phyloP scores from a whole-genome alignment of 2,888 invertebrate species.

The Sisyra nigra region DNA sequence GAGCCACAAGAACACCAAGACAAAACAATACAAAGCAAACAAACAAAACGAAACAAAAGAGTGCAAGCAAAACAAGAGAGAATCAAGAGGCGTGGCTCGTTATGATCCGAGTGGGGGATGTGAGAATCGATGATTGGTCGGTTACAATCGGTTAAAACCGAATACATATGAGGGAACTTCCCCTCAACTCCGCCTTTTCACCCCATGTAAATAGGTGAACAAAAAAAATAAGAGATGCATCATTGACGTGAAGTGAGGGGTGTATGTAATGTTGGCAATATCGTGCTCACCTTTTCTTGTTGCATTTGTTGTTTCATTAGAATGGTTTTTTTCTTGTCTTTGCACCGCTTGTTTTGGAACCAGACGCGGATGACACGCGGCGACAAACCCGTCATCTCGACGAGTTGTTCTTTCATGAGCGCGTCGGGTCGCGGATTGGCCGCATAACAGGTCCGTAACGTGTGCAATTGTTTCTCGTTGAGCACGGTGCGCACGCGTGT shows the following conservation, averaged over 20 bases:
- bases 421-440: slow-evolving; percentile 98
- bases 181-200: no score
- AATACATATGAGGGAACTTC: no score
- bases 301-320: slow-evolving; percentile 96
- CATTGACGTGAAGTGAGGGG: no score
- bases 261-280: slow-evolving; percentile 17
- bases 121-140: no score
- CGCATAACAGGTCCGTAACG: slow-evolving; percentile 91
- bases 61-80: no score
- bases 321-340: slow-evolving; percentile 94
- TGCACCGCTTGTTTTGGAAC: slow-evolving; percentile 98
- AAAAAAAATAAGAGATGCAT: no score
- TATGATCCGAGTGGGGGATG: no score
- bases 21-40: background rate
- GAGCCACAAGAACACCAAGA: background rate
- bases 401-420: slow-evolving; percentile 97
- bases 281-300: slow-evolving; percentile 83
- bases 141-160: no score
- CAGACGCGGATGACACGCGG: slow-evolving; percentile 97
- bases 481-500: slow-evolving; percentile 97
- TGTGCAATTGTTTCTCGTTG: slow-evolving; percentile 96
- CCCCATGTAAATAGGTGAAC: no score
- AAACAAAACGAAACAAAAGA: no score
- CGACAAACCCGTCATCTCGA: slow-evolving; percentile 96
- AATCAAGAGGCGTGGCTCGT: no score